Base-by-base conservation (phyloP, 2,113 vertebrate genomes). In the Notarius lentiginosus region DNA sequence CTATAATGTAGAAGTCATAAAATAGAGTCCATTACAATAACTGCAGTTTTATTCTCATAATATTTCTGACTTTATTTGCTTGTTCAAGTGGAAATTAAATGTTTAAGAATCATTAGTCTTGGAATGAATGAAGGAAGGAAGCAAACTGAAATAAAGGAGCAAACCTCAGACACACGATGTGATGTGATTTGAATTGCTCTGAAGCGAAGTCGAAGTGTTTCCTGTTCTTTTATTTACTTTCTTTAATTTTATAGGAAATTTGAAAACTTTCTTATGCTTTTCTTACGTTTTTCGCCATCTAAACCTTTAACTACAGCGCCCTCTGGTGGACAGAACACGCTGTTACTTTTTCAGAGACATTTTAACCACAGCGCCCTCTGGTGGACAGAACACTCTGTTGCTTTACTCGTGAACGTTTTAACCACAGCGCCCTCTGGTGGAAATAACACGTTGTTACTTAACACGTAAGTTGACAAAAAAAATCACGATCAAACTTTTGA, bases 391-490 rank as follows among this genome's bases (percentile, higher is more conserved):
- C 53, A n/a, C 34, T 10, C 30, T 7, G 24, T 56, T 27, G 55
- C 75, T 41, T 41, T 41, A 41, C 34, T 55, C 75, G 17, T 2
- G 7, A 1, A 47, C 41, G 34, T 41, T 18, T 79, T 80, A 2
- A 60, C 30, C 56, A 7, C 30, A 61, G 56, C 53, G 82, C 51
- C 82, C 53, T 73, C 66, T 84, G 30, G 27, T 84, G 82, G 82
- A 34, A 41, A 41, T 41, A 41, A 41, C 2, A 41, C 34, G 34
- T 41, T 41, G 34, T 41, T 41, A 41, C 34, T 41, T 41, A 41
- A 41, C 34, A 41, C 34, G 2, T 41, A 41, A 41, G 34, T 41
- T 41, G 34, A 41, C 34, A 41, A 41, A 41, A 41, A 41, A 41
- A 41, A 0, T 41, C 34, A 41, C 51, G 51, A 11, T 18, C 7